Base-by-base conservation (phyloP, 2,113 vertebrate genomes). In the Alaudala cheleensis region DNA sequence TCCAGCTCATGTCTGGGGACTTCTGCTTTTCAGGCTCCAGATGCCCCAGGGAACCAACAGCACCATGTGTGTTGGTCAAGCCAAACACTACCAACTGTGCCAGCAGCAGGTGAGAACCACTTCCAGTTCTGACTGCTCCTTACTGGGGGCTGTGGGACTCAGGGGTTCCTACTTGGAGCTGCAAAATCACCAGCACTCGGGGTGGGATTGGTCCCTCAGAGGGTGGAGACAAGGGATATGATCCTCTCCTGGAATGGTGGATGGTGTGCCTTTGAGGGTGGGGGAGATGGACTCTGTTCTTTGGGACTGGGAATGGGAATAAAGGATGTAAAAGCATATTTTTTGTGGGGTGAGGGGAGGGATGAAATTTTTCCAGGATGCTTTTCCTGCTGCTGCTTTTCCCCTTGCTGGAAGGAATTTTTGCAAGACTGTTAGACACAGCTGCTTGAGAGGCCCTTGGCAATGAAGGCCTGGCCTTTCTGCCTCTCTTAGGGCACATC, bases 51-150 rank as follows among this genome's bases (percentile, higher is more conserved):
- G 98, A 84, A 92, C 96, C 13, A 98, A 98, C 91, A 98, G 93
- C 70, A 98, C 98, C 53, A 96, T 97, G 94, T 99, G 99, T 33
- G 56, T 92, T 49, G 98, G 98, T 39, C 97, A 98, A 42, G 97
- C 98, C 64, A 99, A 98, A 93, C 96, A 97, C 81, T 99, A 99
- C 93, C 98, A 99, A 23, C 96, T 98, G 81, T 98, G 98, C 93
- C 98, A 98, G 86, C 98, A 98, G 88, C 98, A 98, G 98, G 99
- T 99, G 97, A 82, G 91, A 72, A 28, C 31, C 23, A 22, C 50
- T 91, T 56, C 88, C 77, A 76, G 9, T 40, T 24, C 62, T 61
- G 33, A 28, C 44, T 64, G 57, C 8, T 73, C 60, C 56, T 79
- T 8, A 6, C 15, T 57, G 61, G 50, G 60, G 56, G 5, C 3